Evolutionary conservation across 2,113 vertebrate genomes (phyloP).

Genomic region (Phyllostomus discolor): DNA sequence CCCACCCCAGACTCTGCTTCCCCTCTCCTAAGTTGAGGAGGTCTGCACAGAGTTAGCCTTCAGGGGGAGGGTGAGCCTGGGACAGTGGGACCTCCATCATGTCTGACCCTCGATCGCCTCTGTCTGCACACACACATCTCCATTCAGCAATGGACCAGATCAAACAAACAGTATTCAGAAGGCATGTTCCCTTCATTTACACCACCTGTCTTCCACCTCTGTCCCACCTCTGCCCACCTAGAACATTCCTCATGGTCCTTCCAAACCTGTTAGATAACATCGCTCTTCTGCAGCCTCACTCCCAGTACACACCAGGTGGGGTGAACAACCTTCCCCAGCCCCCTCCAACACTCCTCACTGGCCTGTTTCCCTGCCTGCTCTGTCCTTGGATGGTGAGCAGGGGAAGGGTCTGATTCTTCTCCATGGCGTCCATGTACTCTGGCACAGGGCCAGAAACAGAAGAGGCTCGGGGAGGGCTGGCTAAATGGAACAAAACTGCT

Average conservation of each 20-base stretch:
- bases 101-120: fast-evolving
- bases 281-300: not conserved
- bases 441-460: not conserved
- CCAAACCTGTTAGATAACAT: no score
- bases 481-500: not conserved
- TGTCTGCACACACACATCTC: not conserved
- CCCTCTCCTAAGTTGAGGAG: not conserved
- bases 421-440: not conserved
- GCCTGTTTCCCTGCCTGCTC: not conserved
- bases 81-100: not conserved
- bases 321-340: not conserved
- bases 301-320: fast-evolving
- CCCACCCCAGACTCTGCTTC: not conserved
- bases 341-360: not conserved
- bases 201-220: not conserved
- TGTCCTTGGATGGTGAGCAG: not conserved
- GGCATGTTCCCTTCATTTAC: not conserved
- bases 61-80: not conserved
- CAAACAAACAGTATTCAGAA: not conserved
- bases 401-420: not conserved
- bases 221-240: not conserved
- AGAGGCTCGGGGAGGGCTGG: not conserved
- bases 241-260: not conserved
- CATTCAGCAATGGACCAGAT: not conserved
- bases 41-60: not conserved